These are phyloP conservation scores for Sycophila sp. DNA, from an alignment of 1,140 invertebrate genomes.

Conservation along the genomic window DNA sequence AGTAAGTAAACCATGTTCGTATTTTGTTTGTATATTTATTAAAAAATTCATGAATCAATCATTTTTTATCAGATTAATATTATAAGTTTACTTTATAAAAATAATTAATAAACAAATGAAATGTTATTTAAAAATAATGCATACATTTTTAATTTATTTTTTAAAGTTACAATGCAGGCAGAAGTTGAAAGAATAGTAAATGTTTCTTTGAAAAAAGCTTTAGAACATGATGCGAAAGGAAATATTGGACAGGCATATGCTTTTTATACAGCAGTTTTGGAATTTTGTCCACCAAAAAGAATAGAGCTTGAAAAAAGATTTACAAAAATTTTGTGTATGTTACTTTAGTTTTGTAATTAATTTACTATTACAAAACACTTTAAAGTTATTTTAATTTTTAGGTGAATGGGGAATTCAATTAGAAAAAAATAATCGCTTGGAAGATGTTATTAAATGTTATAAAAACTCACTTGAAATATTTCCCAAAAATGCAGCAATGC, in stretches of 20 bases:
- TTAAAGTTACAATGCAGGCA: constrained; percentile 44
- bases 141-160: too few species aligned
- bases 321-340: constrained; percentile 53
- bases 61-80: too few species aligned
- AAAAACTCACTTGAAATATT: constrained; percentile 51
- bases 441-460: constrained; percentile 51
- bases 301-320: constrained; percentile 54
- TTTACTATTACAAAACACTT: too few species aligned
- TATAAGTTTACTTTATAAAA: too few species aligned
- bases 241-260: constrained; percentile 60
- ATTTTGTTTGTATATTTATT: too few species aligned
- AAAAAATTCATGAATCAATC: too few species aligned
- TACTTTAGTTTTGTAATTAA: too few species aligned
- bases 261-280: constrained; percentile 57
- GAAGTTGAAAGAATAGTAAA: constrained; percentile 49
- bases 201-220: constrained; percentile 51
- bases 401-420: constrained; percentile 57
- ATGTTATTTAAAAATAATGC: too few species aligned
- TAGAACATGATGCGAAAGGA: constrained; percentile 46
- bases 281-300: constrained; percentile 53
- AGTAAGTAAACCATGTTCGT: too few species aligned
- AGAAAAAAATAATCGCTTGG: constrained; percentile 42
- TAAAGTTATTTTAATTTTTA: constrained; percentile 41
- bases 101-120: too few species aligned
- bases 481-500: constrained; percentile 52